phyloP scores from a whole-genome alignment of 2,888 invertebrate species.

The Nemotelus nigrinus region DNA sequence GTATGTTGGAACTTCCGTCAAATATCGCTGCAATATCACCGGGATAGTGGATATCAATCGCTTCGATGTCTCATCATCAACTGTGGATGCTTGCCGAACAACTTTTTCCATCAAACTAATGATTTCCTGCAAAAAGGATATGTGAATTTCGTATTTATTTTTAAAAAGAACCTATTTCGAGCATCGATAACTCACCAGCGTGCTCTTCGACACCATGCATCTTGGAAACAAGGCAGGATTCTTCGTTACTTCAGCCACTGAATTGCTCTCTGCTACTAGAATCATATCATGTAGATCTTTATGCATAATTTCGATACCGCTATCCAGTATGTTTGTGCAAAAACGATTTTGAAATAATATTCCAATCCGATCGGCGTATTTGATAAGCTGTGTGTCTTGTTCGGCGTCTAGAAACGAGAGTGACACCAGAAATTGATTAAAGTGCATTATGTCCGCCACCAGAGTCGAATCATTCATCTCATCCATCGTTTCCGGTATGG shows the following conservation, averaged over 20 bases:
- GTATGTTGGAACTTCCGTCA: conserved; percentile 79
- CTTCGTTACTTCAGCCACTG: conserved; percentile 54
- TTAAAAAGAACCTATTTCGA: too few species aligned
- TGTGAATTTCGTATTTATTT: too few species aligned
- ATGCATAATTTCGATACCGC: conserved; percentile 78
- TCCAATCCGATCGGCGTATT: conserved; percentile 80
- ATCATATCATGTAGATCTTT: conserved; percentile 82
- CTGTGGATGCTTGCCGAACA: conserved; percentile 55
- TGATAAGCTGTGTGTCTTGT: conserved; percentile 69
- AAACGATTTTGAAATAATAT: conserved; percentile 80
- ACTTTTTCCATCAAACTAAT: conserved; percentile 62
- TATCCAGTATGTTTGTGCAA: conserved; percentile 75
- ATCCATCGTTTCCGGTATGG: conserved; percentile 79
- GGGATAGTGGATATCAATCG: conserved; percentile 76
- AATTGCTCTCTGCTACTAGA: conserved; percentile 67
- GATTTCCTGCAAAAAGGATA: conserved; percentile 56
- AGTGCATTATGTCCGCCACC: conserved; percentile 71
- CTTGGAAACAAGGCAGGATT: conserved; percentile 62
- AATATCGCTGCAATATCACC: conserved; percentile 80
- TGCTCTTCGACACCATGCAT: conserved; percentile 64
- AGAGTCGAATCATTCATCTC: conserved; percentile 76
- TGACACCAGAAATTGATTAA: conserved; percentile 72
- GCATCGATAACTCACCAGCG: conserved; percentile 59
- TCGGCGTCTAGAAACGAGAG: conserved; percentile 68
- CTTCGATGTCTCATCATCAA: conserved; percentile 65